phyloP scores from a whole-genome alignment of 1,140 invertebrate genomes.

The Apis laboriosa region DNA sequence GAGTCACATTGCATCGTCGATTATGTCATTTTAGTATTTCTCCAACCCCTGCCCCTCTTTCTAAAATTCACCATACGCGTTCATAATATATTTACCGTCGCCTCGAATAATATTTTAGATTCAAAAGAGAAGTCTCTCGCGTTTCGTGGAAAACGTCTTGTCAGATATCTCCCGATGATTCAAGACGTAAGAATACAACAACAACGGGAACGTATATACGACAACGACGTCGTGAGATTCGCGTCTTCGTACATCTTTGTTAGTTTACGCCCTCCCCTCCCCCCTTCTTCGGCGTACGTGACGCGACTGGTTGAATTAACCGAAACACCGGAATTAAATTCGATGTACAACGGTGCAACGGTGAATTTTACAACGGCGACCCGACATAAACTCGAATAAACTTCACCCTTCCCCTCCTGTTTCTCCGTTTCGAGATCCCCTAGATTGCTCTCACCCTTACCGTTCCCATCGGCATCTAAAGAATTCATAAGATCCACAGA shows the following conservation, averaged over 20 bases:
- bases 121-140: too few relatives aligned
- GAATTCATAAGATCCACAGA: constrained; percentile 66
- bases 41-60: too few relatives aligned
- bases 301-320: constrained; percentile 53
- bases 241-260: constrained; percentile 52
- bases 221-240: background rate
- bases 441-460: constrained; percentile 55
- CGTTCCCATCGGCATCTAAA: constrained; percentile 59
- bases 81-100: background rate
- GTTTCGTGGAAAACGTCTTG: background rate
- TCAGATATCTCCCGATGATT: background rate
- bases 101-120: too few relatives aligned
- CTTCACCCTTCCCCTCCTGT: constrained; percentile 29
- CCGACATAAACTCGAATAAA: constrained; percentile 62
- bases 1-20: too few relatives aligned
- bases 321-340: constrained; percentile 54
- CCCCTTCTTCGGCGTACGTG: constrained; percentile 35
- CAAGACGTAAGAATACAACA: background rate
- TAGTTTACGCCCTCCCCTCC: constrained; percentile 35
- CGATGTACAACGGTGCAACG: constrained; percentile 31
- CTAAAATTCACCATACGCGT: too few relatives aligned
- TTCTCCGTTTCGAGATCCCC: background rate
- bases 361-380: constrained; percentile 59
- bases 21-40: too few relatives aligned
- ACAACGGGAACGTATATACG: background rate